Evolutionary conservation across 2,113 vertebrate species (phyloP), one percentile per base, ranked within the genome.

Genomic region (Meles meles): DNA sequence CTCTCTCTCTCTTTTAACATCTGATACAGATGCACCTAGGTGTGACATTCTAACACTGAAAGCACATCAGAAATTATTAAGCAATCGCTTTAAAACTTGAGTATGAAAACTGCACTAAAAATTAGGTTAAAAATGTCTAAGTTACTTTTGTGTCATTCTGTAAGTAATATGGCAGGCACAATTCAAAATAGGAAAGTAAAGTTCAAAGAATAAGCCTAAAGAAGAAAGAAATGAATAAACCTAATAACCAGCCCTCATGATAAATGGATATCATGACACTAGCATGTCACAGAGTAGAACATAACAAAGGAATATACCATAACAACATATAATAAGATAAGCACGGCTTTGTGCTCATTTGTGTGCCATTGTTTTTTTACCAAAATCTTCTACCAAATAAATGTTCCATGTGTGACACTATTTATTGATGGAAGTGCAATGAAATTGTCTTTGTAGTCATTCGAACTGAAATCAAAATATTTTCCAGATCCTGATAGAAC

Each of bases 391-490:
- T 61, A 13, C 14, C 29, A 59, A 59, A 93, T 57, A 93, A 81
- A 67, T 84, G 39, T 69, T 94, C 2, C 21, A 84, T 76, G 47
- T 21, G 59, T 80, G 17, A 47, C 13, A 86, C 31, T 47, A 89
- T 88, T 90, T 93, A 67, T 44, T 96, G 13, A 90, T 90, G 76
- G 69, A 69, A 13, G 25, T 76, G 25, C 80, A 77, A 2, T 81
- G 34, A 67, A 94, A n/a, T 67, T 88, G 44, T 55, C 39, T 65
- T n/a, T 57, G 17, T 74, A n/a, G 44, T 79, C 37, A 83, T 92
- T 94, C 15, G 74, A 74, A 94, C 39, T 83, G 44, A n/a, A 83
- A 87, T 83, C 39, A 79, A 96, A 83, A 72, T 87, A 72, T 87
- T 42, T 76, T 94, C 67, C 37, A 76, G 39, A 63, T 52, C 42